phyloP scores from a whole-genome alignment of 2,113 vertebrate genomes.

The Proteles cristata region DNA sequence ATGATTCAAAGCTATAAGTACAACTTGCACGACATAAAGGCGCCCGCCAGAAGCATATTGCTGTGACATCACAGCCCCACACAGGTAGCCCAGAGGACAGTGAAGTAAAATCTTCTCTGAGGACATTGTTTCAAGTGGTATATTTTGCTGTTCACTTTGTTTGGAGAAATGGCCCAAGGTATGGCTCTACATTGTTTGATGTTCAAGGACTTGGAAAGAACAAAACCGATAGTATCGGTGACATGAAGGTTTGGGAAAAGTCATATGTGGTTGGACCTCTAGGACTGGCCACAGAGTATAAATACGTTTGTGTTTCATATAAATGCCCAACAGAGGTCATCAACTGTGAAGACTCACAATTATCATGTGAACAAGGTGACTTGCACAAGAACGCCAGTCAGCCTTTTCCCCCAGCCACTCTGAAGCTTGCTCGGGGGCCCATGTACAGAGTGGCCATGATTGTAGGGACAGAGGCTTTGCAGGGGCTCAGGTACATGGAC shows the following conservation, averaged over 20 bases:
- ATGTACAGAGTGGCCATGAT: neutral
- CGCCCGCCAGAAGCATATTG: neutral
- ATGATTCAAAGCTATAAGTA: neutral
- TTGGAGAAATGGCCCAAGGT: neutral
- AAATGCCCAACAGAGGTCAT: neutral
- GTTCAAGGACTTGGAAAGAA: neutral
- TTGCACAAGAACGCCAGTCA: neutral
- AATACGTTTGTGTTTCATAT: neutral
- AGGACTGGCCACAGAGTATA: neutral
- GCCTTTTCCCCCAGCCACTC: neutral
- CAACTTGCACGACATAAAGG: neutral
- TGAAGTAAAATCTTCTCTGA: neutral
- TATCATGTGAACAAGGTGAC: neutral
- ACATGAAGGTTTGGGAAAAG: neutral
- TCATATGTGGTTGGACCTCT: neutral
- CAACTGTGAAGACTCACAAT: neutral
- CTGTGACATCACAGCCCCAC: neutral
- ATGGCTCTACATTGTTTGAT: neutral
- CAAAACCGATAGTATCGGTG: neutral
- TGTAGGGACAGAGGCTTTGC: neutral
- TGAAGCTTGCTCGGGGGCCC: neutral
- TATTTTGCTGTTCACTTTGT: neutral
- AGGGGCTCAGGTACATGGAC: neutral
- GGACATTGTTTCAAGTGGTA: neutral
- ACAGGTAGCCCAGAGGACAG: neutral